A percentile compares a stretch with the other conserved stretches of the same genome.
phyloP scores from a whole-genome alignment of 2,888 invertebrate genomes.

The Magallana nippona region DNA sequence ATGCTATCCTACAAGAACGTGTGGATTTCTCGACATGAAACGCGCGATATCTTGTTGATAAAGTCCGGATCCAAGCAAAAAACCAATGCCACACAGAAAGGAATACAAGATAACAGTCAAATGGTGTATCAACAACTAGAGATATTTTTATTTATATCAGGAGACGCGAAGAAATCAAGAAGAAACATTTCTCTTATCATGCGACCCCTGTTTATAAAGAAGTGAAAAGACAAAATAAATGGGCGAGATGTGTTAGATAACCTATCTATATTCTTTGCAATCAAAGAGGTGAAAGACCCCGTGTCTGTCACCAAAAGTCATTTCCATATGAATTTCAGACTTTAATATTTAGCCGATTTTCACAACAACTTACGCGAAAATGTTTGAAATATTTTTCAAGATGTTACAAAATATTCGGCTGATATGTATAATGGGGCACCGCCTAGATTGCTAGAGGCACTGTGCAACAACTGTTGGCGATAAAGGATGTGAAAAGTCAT shows the following conservation, averaged over 20 bases:
- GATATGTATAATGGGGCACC: not conserved
- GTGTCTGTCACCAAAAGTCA: constrained; percentile 12
- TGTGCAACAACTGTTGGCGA: constrained; percentile 19
- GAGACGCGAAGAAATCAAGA: constrained; percentile 19
- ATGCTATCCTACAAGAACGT: constrained; percentile 36
- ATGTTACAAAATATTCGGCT: constrained; percentile 1
- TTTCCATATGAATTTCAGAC: not conserved
- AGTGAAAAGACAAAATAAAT: constrained; percentile 35
- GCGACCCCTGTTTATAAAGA: constrained; percentile 24
- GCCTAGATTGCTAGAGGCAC: not conserved
- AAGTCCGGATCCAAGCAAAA: constrained; percentile 37
- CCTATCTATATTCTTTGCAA: constrained; percentile 15
- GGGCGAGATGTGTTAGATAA: constrained; percentile 27
- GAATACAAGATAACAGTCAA: constrained; percentile 30
- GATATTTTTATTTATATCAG: constrained; percentile 32
- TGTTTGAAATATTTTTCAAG: constrained; percentile 26
- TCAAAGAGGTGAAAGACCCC: not conserved
- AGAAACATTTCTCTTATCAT: constrained; percentile 24
- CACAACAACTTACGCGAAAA: not conserved
- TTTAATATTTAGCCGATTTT: constrained; percentile 7
- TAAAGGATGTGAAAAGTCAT: not conserved
- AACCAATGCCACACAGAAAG: constrained; percentile 43
- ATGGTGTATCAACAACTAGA: constrained; percentile 4
- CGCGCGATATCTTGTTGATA: constrained; percentile 41
- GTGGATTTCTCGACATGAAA: constrained; percentile 36